Evolutionary conservation across 23 tunicate genomes (phyloP), one percentile per base, ranked within the genome.

Genomic region (Halocynthia aurantium): DNA sequence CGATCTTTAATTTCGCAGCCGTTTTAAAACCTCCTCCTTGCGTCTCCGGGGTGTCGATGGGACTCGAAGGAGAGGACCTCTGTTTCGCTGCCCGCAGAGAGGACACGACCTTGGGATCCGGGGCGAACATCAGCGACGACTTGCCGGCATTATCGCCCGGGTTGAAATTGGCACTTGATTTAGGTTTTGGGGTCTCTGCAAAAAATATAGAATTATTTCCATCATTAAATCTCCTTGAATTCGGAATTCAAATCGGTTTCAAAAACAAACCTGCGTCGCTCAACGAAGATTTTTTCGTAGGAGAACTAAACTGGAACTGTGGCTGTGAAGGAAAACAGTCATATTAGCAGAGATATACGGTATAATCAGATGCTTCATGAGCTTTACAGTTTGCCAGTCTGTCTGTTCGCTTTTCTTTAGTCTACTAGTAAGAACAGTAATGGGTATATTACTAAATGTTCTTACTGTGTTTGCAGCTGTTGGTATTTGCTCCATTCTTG

Each of bases 261-360:
- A 12, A 12, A 10, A 57, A 12, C 10, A 10, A 57, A 57, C 12
- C 22, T 64, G 31, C 6, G 49, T 15, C 31, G 70, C 19, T 65
- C 70, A 10, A 20, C 19, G 70, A 65, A 20, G 76, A 52, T 19
- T 64, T 54, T 18, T 74, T 74, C 63, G 78, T 52, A 10, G 62
- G 78, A 20, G 78, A 74, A 54, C 78, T 74, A 54, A 74, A 74
- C 22, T 74, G 78, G 22, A 54, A 74, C 78, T 74, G 55, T 13
- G 64, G 64, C 78, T 74, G 62, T 17, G 31, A 74, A 40, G 12
- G 8, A 54, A 12, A 74, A 56, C 10, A 74, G 8, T 8, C 5
- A 8, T 74, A 11, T 52, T 74, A 52, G 51, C 2, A 31, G 1
- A 1, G 44, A 31, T 31, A 31, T 31, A 31, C 44, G 44, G 44